phyloP scores from a whole-genome alignment of 1,140 invertebrate species.

The Heliothis virescens region DNA sequence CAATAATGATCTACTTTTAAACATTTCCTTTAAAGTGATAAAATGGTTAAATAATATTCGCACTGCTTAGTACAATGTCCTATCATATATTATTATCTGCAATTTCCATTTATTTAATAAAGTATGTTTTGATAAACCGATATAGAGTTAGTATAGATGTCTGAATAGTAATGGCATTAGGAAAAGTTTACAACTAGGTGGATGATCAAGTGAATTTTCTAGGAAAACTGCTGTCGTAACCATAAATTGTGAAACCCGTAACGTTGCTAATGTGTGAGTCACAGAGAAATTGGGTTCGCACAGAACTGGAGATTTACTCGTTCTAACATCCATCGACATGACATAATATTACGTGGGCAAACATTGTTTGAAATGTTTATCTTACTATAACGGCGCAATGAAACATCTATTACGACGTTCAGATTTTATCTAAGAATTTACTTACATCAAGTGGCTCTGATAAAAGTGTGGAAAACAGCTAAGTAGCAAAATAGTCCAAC shows the following conservation, averaged over 20 bases:
- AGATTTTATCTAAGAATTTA: slow-evolving; percentile 1
- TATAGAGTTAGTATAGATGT: too few species aligned
- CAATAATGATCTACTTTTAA: slow-evolving; percentile 32
- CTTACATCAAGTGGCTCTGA: too few species aligned
- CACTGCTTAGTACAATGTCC: too few species aligned
- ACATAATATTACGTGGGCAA: slow-evolving; percentile 13
- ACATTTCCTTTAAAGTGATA: too few species aligned
- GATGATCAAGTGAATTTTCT: slow-evolving; percentile 8
- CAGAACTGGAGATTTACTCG: slow-evolving; percentile 6
- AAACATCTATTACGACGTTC: neutral
- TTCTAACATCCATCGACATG: neutral
- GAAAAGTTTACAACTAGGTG: neutral
- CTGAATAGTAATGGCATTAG: neutral
- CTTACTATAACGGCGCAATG: neutral
- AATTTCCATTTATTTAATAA: too few species aligned
- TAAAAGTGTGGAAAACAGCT: too few species aligned
- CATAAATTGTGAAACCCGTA: slow-evolving; percentile 4
- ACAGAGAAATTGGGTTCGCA: slow-evolving; percentile 8
- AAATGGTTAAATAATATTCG: too few species aligned
- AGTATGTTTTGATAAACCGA: too few species aligned
- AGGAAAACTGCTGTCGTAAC: slow-evolving; percentile 2
- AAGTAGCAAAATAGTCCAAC: too few species aligned
- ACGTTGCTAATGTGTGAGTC: slow-evolving; percentile 13
- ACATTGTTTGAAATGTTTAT: slow-evolving; percentile 21
- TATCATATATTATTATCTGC: too few species aligned